A percentile compares a stretch with the other conserved stretches of the same genome.
phyloP scores from a whole-genome alignment of 2,113 vertebrate species.

The Theristicus caerulescens region DNA sequence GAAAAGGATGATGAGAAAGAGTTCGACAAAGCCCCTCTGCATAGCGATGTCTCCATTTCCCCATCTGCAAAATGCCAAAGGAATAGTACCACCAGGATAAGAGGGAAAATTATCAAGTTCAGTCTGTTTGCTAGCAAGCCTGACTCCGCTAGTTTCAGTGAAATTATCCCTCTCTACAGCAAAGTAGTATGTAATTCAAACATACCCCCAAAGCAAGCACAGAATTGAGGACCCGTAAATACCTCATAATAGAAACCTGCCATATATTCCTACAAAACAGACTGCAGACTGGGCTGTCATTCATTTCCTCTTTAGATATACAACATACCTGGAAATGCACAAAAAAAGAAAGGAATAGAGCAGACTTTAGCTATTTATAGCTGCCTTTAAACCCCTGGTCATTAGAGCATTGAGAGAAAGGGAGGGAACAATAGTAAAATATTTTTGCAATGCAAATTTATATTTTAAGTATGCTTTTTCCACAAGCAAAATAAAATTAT shows the following conservation, averaged over 20 bases:
- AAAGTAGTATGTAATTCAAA: constrained; percentile 3
- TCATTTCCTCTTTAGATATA: constrained; percentile 10
- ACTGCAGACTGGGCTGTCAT: neutral
- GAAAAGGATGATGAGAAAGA: constrained; percentile 2
- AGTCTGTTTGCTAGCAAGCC: neutral
- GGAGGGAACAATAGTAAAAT: neutral
- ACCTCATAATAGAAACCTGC: constrained; percentile 8
- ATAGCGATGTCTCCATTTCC: neutral
- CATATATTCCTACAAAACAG: constrained; percentile 16
- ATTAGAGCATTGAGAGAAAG: neutral
- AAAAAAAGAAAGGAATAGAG: neutral
- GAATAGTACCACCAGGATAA: neutral
- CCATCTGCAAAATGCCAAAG: constrained; percentile 6
- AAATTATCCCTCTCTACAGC: constrained; percentile 24
- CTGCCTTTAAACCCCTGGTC: neutral
- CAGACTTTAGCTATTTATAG: neutral
- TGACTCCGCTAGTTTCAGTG: neutral
- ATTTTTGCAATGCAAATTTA: constrained; percentile 1
- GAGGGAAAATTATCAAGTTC: constrained; percentile 18
- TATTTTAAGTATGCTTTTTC: neutral
- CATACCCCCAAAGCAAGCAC: neutral
- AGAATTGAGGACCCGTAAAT: constrained; percentile 29
- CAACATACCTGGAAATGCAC: neutral
- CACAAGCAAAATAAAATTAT: neutral
- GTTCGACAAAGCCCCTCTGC: neutral